Percentiles rank a stretch among this genome's conserved stretches.
These are phyloP conservation scores for Sarcophaga bullata DNA, from an alignment of 1,140 invertebrate species.

Conservation along the genomic window DNA sequence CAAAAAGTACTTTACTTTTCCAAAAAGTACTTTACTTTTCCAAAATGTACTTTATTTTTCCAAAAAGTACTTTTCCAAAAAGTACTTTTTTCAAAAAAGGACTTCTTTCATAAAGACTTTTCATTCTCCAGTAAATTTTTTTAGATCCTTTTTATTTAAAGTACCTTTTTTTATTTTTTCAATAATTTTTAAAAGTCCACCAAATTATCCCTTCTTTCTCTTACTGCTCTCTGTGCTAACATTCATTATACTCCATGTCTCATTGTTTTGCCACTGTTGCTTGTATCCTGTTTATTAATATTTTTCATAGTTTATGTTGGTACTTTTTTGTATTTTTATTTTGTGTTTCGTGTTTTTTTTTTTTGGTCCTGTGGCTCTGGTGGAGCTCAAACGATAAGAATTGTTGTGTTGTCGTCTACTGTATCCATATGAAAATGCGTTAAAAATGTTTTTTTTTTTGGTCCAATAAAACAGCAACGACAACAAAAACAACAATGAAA, in stretches of 20 bases:
- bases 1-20: too few relatives aligned
- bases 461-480: neutral
- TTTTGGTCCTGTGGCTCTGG: too few relatives aligned
- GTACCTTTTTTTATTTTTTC: too few relatives aligned
- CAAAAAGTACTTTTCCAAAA: too few relatives aligned
- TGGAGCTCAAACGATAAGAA: neutral
- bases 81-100: too few relatives aligned
- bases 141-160: too few relatives aligned
- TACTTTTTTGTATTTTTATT: neutral
- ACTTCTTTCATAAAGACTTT: too few relatives aligned
- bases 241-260: neutral
- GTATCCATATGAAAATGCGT: neutral
- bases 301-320: neutral
- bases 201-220: too few relatives aligned
- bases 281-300: conserved; percentile 9
- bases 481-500: neutral
- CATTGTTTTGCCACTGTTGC: neutral
- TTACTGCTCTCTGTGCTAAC: neutral
- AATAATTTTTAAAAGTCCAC: too few relatives aligned
- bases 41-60: too few relatives aligned
- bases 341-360: neutral
- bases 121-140: too few relatives aligned
- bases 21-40: too few relatives aligned
- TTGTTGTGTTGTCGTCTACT: neutral
- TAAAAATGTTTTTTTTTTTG: neutral